phyloP scores from a whole-genome alignment of 92 coral and sea anemone species.

The Palythoa grandis region DNA sequence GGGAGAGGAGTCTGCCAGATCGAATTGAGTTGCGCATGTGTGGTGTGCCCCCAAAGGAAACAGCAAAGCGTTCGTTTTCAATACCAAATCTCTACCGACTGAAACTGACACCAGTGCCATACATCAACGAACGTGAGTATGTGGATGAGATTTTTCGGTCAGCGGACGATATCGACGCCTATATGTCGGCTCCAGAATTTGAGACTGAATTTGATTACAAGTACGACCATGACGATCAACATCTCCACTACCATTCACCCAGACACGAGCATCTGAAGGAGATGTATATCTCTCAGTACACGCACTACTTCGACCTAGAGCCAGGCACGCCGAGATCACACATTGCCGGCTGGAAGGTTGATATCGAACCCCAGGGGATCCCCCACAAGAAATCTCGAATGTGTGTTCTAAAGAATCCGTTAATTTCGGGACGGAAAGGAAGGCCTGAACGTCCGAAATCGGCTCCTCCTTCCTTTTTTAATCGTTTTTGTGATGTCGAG shows the following conservation, averaged over 20 bases:
- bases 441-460: slow-evolving; percentile 80
- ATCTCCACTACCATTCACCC: slow-evolving; percentile 55
- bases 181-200: slow-evolving; percentile 44
- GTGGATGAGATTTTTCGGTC: slow-evolving; percentile 63
- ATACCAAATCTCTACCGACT: slow-evolving; percentile 84
- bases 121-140: slow-evolving; percentile 25
- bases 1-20: slow-evolving; percentile 75
- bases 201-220: slow-evolving; percentile 46
- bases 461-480: slow-evolving; percentile 73
- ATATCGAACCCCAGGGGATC: slow-evolving; percentile 81
- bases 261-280: slow-evolving; percentile 70
- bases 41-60: slow-evolving; percentile 52
- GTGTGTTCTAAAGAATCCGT: slow-evolving; percentile 82
- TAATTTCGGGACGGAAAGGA: slow-evolving; percentile 62
- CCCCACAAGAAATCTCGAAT: slow-evolving; percentile 85
- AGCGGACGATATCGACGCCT: slow-evolving; percentile 51
- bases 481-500: slow-evolving; percentile 39
- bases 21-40: slow-evolving; percentile 89
- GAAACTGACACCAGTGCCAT: slow-evolving; percentile 68
- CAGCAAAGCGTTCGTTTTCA: slow-evolving; percentile 59
- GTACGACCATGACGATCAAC: slow-evolving; percentile 51
- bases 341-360: slow-evolving; percentile 91
- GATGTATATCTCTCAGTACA: slow-evolving; percentile 88
- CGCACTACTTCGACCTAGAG: slow-evolving; percentile 72
- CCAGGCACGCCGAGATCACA: slow-evolving; percentile 81